Base-by-base conservation (phyloP, 1,140 invertebrate species). In the Lineus longissimus region DNA sequence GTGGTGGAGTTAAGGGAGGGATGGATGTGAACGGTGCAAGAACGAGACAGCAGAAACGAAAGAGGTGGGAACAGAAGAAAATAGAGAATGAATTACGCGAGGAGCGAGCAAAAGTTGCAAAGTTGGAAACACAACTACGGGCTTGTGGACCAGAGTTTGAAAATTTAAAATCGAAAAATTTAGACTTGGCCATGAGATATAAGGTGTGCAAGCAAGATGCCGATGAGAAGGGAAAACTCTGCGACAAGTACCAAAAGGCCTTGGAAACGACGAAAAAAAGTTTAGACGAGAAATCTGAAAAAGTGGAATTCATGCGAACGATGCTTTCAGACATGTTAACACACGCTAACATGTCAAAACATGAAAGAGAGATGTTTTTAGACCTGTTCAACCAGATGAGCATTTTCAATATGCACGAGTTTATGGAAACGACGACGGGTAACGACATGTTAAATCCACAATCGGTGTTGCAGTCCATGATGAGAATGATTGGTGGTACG, bases 261-360 rank as follows among this genome's bases (percentile, higher is more conserved):
- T 51, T 51, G n/a, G 47, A 51, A 23, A 51, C 6, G n/a, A 51
- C n/a, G 47, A 51, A 51, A 51, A 51, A 51, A 51, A 51, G 47
- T 51, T n/a, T 51, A n/a, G n/a, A 51, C 4, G 47, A 51, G n/a
- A 51, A 51, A n/a, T 51, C 47, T 7, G 47, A 51, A n/a, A 51
- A 51, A 51, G 25, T 23, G 19, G 47, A 51, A 51, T 51, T 51
- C 47, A 51, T 51, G 47, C 47, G 47, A 51, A 51, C n/a, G 6
- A 4, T 51, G 47, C 47, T 51, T 6, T 7, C n/a, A n/a, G 47
- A 51, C 47, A 51, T 51, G 47, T n/a, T 51, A 6, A 51, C 6
- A 51, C 47, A 51, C 4, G 47, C 47, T n/a, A 51, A n/a, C 4
- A 6, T 51, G 6, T 51, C 47, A 9, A 51, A n/a, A 51, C 47